Base-by-base conservation (phyloP, 2,113 vertebrate genomes). In the Amblyopsis rosae region DNA sequence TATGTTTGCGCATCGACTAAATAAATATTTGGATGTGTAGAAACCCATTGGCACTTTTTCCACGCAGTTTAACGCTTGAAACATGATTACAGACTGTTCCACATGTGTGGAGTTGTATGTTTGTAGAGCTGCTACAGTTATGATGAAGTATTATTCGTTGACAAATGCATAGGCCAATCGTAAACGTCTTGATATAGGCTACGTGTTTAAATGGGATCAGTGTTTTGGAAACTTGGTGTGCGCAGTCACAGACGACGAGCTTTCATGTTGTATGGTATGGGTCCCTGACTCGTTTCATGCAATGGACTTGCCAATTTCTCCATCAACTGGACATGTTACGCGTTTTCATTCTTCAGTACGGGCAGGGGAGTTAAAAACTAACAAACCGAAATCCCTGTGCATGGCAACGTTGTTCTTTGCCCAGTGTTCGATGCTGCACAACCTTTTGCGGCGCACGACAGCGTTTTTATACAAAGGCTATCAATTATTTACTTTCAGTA, bases 401-500 rank as follows among this genome's bases (percentile, higher is more conserved):
- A 17, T 12, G 59, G 45, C 60, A 63, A 12, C 73, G 79, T 56
- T 56, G 56, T 46, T 41, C 41, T 71, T 16, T 77, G 80, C 55
- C 56, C 71, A 54, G n/a, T 17, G 62, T 33, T 61, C 71, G 65
- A 15, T 61, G 67, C 47, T 76, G 65, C 53, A 70, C 49, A 69
- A 54, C 75, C 70, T 79, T 66, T n/a, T 55, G 13, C 8, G 73
- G 83, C 80, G 69, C 77, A 73, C 75, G 81, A 45, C 79, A 72
- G 66, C 82, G 85, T 77, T 87, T 89, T 87, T 59, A 87, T 78
- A 88, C 84, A 83, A 78, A 81, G 79, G 62, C 72, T 61, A 87
- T 86, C 76, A 87, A 90, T 88, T 85, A 90, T 90, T 90, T 83
- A 88, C 76, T 69, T 69, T 47, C 10, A 69, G 75, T 50, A 62